Evolutionary conservation across 2,113 vertebrate species (phyloP), one percentile per base, ranked within the genome.

Genomic region (Apteryx owenii): DNA sequence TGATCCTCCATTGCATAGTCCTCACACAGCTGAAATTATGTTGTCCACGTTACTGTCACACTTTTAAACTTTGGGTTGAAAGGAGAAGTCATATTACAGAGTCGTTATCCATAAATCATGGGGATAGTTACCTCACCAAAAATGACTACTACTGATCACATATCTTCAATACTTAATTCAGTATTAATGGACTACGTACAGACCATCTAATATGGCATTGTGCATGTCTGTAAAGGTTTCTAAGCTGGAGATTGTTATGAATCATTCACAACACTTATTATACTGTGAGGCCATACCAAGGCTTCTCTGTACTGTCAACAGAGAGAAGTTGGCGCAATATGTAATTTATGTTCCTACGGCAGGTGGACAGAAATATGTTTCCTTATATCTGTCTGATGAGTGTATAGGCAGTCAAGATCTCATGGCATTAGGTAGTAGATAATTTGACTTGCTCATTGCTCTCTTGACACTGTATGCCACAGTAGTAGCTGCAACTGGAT

Each of bases 1-100:
- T 97, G 94, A 76, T 95, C 90, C 93, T 96, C 96, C 61, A 18
- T 94, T 94, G 93, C 97, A 96, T 97, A 97, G 97, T 95, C 91
- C 89, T 93, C 94, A 65, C 53, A 38, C 60, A 91, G 65, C 64
- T 12, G 46, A 83, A 89, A 88, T 86, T 44, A 79, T 26, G 19
- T 38, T 33, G 58, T 90, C 79, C 72, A 51, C 60, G n/a, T 68
- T 75, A 69, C 64, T 60, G 22, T 46, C 72, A 77, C 46, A 48
- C 68, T 77, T 85, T 42, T 23, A 51, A 87, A 64, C n/a, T 85
- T 78, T 61, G 79, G 42, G 29, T 65, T 79, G 71, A 53, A 56
- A 58, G 64, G 79, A 78, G 29, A 31, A 40, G 8, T 78, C 78
- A 56, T 10, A 9, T 0, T 44, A 58, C 20, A 31, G 18, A 75